Base-by-base conservation (phyloP, 2,888 invertebrate genomes). In the Eumerus sabulonum region DNA sequence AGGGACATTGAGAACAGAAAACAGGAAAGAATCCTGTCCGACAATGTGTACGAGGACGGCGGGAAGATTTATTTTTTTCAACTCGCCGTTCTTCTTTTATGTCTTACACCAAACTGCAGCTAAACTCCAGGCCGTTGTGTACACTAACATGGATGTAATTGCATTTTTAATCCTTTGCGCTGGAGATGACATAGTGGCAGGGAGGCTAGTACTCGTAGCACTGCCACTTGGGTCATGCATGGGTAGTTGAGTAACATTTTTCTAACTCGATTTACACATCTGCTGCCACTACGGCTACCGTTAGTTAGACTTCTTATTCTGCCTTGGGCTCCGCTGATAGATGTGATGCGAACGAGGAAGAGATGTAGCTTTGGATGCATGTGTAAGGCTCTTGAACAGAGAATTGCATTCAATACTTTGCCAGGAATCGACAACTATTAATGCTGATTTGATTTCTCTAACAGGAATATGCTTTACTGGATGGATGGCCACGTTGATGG, bases 201-300 rank as follows among this genome's bases (percentile, higher is more conserved):
- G 16, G 13, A 68, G 50, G 60, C 57, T 74, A 68, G 62, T 74
- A 27, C 62, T 45, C 62, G 40, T n/a, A 57, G 51, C 19, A 62
- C 62, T 57, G 62, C 67, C 62, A 67, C 77, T 77, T 77, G 72
- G 72, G 77, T 17, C 77, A 72, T 72, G 72, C 72, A 62, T 63
- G 67, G 67, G 67, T 67, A 63, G 72, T 77, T 62, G 77, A 77
- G 67, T 57, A 72, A 72, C 62, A 77, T 72, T 67, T 77, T 72
- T 77, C 77, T 72, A 77, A 77, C 77, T 77, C 77, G 72, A 77
- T 77, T 77, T 77, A 72, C 77, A 77, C 72, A 62, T 77, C 40
- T 63, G 56, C 56, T 63, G 42, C 51, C 53, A 11, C 38, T 62
- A 18, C 53, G 67, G 19, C 44, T 51, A 42, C 48, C 50, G 38